Percentiles rank a stretch among this genome's conserved stretches.
phyloP scores from a whole-genome alignment of 30 jellyfish, hydroid and myxozoan species.

The Catostylus mosaicus region DNA sequence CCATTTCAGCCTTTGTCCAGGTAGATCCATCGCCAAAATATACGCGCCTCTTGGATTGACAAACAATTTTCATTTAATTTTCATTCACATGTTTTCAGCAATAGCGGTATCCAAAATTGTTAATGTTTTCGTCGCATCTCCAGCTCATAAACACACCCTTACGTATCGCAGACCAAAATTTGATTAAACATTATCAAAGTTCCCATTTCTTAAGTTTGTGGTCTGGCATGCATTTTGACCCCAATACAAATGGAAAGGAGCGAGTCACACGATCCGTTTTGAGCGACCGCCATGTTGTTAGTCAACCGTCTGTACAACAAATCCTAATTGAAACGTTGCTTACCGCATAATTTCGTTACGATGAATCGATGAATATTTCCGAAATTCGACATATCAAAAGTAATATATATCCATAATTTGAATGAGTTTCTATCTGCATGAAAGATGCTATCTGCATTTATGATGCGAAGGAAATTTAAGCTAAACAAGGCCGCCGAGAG shows the following conservation, averaged over 20 bases:
- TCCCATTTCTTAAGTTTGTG: background rate
- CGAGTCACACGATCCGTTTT: constrained; percentile 3
- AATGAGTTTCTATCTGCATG: background rate
- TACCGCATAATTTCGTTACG: constrained; percentile 4
- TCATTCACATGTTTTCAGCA: no score
- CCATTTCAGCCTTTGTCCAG: no score
- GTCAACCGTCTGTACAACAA: background rate
- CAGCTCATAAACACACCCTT: background rate
- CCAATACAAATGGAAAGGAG: background rate
- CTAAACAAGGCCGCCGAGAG: background rate
- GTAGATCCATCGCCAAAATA: no score
- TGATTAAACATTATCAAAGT: background rate
- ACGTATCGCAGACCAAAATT: background rate
- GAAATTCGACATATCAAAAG: background rate
- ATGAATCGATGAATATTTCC: background rate
- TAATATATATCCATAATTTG: background rate
- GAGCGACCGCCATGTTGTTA: background rate
- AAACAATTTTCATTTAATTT: no score
- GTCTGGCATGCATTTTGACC: background rate
- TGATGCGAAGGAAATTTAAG: background rate
- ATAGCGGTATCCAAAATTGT: no score
- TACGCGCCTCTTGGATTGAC: no score
- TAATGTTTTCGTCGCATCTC: no score
- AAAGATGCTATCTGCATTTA: background rate
- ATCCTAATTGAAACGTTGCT: background rate